Base-by-base conservation (phyloP, 2,888 invertebrate genomes). In the Lithophane ornitopus region DNA sequence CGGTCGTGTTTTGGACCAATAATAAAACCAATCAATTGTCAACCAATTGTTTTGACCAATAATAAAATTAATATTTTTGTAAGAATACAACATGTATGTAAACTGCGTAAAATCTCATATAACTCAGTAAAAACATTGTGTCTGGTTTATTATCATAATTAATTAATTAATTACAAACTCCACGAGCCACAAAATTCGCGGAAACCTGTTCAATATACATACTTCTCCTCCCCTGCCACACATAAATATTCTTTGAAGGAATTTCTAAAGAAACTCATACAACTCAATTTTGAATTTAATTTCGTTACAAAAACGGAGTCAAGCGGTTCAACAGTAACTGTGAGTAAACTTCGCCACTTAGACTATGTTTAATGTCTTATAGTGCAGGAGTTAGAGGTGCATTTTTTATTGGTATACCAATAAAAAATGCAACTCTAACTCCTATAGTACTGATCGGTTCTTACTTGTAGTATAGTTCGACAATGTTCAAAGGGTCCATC, bases 261-360 rank as follows among this genome's bases (percentile, higher is more conserved):
- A n/a, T 76, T 68, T 28, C 16, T 9, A 61, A 75, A 75, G 62
- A 70, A 73, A 73, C 56, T 73, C 59, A 28, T 61, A 61, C 19
- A 70, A 84, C 70, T 61, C 41, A 67, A 80, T 80, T 75, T 73
- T 56, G 41, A 76, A 80, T 73, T 41, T 76, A 83, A 84, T 75
- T 83, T 73, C 28, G 39, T 61, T 62, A 70, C 67, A 68, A 75
- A 72, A 83, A 75, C 62, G n/a, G 19, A 79, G 69, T 63, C 39
- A 59, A 56, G 49, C 26, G 41, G 16, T 46, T 16, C 34, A 16
- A 34, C 39, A 28, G 49, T 71, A 78, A 69, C 52, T 72, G 65
- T 66, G 22, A 46, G 65, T 72, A 52, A 83, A 82, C 62, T 79
- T 72, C 6, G 39, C 39, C 46, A n/a, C 49, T 78, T 26, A n/a